Base-by-base conservation (phyloP, 2,888 invertebrate species). In the Parthenolecanium corni region DNA sequence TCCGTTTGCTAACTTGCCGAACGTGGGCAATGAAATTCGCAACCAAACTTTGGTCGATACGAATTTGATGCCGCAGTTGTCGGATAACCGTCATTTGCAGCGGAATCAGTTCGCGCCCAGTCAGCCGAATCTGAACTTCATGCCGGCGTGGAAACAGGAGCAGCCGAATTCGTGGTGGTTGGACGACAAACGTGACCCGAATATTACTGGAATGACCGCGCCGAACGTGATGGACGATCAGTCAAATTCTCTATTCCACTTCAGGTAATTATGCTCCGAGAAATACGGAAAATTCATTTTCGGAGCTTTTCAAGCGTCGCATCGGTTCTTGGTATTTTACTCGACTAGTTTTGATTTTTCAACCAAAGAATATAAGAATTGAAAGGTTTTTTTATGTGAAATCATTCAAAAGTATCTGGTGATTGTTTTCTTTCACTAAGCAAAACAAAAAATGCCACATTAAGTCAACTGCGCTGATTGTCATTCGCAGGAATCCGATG, bases 121-220 rank as follows among this genome's bases (percentile, higher is more conserved):
- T 49, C 49, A 49, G 23, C 14, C 21, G 5, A 61, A 61, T 40
- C 11, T 61, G 38, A 61, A 61, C 18, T 61, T 61, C 23, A 21
- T 61, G 18, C 61, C 61, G 2, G 23, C 51, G 31, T 61, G 61
- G 61, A 61, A 61, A 23, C 61, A 61, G 21, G 49, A 61, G 18
- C 49, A 61, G 5, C 40, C 61, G 5, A 61, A 61, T 38, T 49
- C 61, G 4, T 61, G 61, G 61, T 61, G 61, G 61, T 36, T 51
- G 36, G 61, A 61, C 11, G 61, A 61, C 9, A 61, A 61, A 21
- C 49, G 21, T 5, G 49, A 61, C 18, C 23, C 51, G 21, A 46
- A 46, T 47, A 1, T 46, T 12, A 24, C 18, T 21, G 36, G 49
- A 1, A 6, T 16, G 11, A n/a, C 36, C 3, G 23, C 20, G 6